Evolutionary conservation across 2,888 invertebrate species (phyloP), one percentile per base, ranked within the genome.

Genomic region (Papilio demoleus): DNA sequence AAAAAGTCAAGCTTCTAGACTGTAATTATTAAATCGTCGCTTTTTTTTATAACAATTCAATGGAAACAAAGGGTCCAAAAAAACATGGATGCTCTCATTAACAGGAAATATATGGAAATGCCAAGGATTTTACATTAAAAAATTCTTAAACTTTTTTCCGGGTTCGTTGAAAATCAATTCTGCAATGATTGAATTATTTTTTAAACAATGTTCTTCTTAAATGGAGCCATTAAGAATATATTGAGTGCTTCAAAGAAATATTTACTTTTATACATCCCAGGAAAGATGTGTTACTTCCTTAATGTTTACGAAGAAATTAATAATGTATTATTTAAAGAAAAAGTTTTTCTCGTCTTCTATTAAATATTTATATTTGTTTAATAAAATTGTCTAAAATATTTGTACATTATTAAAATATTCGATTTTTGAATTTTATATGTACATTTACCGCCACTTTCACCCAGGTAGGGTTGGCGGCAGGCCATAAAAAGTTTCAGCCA

Each of bases 161-260:
- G 50, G 60, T 66, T 17, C 50, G 50, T 66, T 60, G 50, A 45
- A 60, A 61, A 60, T 50, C 27, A 47, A 50, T 40, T 38, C 60
- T 38, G 47, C 19, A 36, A 38, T 24, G 14, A 38, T 60, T 65
- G 45, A 31, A 34, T 58, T 59, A n/a, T 47, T 17, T 66, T 66
- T 47, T 47, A 38, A n/a, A 27, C 19, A 27, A 50, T 42, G 22
- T 4, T 58, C 42, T 42, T 45, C 31, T 42, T 59, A 14, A 47
- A 24, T 8, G 4, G 12, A 27, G 4, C 9, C 36, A 19, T 50
- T 22, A 50, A 59, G 60, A 38, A 36, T 59, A 47, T 27, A 19
- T 45, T 17, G 9, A 17, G 9, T 45, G 8, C 12, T 24, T 24
- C 22, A 50, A 50, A 50, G 17, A 24, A 50, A 14, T 5, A 12